These are phyloP conservation scores for Callionymus lyra DNA, from an alignment of 2,113 vertebrate species.

Conservation along the genomic window DNA sequence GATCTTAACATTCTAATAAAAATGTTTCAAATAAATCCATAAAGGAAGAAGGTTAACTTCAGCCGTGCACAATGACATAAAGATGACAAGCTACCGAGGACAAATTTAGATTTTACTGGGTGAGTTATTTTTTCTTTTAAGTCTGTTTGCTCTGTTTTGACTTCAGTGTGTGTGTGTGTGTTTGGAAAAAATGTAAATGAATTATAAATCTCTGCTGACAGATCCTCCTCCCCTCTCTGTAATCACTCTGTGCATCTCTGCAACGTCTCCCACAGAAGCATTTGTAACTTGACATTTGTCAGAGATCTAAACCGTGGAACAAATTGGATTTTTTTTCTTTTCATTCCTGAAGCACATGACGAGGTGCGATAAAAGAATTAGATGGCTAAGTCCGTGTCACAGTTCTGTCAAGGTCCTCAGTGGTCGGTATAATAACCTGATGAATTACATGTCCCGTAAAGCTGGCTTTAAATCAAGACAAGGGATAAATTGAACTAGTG, in stretches of 20 bases:
- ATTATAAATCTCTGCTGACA: neutral
- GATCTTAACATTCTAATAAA: no score
- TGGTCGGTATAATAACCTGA: slow-evolving; percentile 11
- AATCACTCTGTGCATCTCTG: neutral
- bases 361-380: slow-evolving; percentile 33
- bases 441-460: slow-evolving; percentile 11
- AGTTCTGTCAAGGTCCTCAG: slow-evolving; percentile 32
- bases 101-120: no score
- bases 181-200: neutral
- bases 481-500: neutral
- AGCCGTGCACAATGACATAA: no score
- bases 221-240: neutral
- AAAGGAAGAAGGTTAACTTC: no score
- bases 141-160: no score
- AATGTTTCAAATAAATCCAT: no score
- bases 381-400: slow-evolving; percentile 53
- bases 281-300: neutral
- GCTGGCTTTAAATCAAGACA: neutral
- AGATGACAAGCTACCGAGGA: no score
- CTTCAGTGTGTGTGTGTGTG: no score
- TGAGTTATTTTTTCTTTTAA: no score
- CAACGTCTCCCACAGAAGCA: neutral
- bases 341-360: slow-evolving; percentile 18
- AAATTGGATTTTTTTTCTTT: neutral
- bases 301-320: neutral